Conservation (phyloP, 2,888 invertebrate species). For the Lasioglossum marginatum region DNA sequence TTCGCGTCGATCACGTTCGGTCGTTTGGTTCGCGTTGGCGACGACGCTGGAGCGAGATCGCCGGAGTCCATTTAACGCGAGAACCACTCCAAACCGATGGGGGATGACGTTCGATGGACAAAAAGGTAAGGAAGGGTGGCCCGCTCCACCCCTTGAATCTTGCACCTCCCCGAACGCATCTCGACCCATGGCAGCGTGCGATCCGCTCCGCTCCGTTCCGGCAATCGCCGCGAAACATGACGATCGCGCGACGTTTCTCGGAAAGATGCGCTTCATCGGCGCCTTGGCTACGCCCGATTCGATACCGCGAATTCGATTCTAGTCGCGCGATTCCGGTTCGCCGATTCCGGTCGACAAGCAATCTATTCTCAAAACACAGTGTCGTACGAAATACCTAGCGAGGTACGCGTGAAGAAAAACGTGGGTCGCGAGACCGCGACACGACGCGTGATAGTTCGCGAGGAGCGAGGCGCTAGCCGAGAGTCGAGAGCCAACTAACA, state of each 20-base stretch:
- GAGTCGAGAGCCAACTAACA: background rate
- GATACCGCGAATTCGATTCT: background rate
- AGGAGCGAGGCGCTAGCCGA: background rate
- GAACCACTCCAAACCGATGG: conserved; percentile 66
- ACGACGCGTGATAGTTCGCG: background rate
- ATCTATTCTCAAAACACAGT: background rate
- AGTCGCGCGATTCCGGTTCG: background rate
- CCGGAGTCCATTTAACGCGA: background rate
- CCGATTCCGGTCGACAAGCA: background rate
- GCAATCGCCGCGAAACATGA: background rate
- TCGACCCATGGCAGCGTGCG: background rate
- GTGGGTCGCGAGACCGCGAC: background rate
- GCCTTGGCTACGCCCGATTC: background rate
- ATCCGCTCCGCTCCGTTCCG: background rate
- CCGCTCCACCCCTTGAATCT: background rate
- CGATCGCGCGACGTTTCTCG: background rate
- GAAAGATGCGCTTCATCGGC: background rate
- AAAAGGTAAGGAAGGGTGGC: conserved; percentile 68
- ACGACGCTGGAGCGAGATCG: conserved; percentile 5
- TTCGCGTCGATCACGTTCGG: background rate
- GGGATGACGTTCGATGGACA: conserved; percentile 78
- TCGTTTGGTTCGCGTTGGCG: background rate
- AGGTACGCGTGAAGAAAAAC: background rate
- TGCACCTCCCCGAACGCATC: background rate
- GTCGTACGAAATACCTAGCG: background rate